Conservation (phyloP, 37 sponge, comb jelly and placozoan genomes). For the Tethya wilhelma region DNA sequence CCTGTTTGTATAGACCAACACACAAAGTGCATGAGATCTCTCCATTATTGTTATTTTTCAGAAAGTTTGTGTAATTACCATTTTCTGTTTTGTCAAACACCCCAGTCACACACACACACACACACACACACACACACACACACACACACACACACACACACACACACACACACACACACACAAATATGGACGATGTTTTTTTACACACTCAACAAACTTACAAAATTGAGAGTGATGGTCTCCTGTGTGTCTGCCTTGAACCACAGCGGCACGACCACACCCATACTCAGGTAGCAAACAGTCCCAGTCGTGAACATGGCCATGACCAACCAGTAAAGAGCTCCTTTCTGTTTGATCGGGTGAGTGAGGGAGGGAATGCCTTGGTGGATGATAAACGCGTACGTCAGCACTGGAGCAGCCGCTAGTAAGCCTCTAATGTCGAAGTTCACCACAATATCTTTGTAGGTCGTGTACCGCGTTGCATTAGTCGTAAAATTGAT, state of each 20-base stretch:
- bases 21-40: too few species aligned
- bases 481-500: neutral
- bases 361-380: slow-evolving; percentile 84
- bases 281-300: slow-evolving; percentile 72
- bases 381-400: slow-evolving; percentile 80
- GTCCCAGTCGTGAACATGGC: slow-evolving; percentile 47
- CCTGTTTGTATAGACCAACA: too few species aligned
- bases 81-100: too few species aligned
- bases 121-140: slow-evolving; percentile 5
- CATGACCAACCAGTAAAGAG: slow-evolving; percentile 45
- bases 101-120: neutral
- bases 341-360: slow-evolving; percentile 69
- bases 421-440: slow-evolving; percentile 65
- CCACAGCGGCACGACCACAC: slow-evolving; percentile 75
- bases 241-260: slow-evolving; percentile 65
- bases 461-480: neutral
- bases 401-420: slow-evolving; percentile 76
- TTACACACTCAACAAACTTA: too few species aligned
- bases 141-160: slow-evolving; percentile 14
- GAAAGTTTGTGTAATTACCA: too few species aligned
- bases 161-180: slow-evolving; percentile 31
- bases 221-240: slow-evolving; percentile 85
- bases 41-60: too few species aligned
- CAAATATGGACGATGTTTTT: neutral
- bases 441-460: slow-evolving; percentile 54